Evolutionary conservation across 2,888 invertebrate genomes (phyloP).

Genomic region (Ctena decussata): DNA sequence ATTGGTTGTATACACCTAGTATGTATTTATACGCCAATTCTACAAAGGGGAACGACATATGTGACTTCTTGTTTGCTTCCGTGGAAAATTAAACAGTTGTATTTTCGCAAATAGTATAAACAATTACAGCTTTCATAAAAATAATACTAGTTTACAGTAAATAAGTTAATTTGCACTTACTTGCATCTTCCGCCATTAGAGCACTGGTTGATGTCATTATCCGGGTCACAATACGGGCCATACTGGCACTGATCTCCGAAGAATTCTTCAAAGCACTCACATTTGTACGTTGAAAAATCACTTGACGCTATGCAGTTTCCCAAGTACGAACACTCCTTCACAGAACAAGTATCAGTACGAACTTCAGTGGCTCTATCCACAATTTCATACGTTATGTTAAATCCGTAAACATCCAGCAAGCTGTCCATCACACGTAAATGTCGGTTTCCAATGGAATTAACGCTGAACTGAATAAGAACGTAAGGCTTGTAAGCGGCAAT

Average conservation of each 20-base stretch:
- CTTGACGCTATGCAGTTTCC: slow-evolving; percentile 93
- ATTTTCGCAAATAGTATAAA: no score
- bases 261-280: slow-evolving; percentile 93
- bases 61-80: no score
- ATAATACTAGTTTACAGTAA: no score
- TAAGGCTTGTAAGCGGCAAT: slow-evolving; percentile 90
- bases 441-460: slow-evolving; percentile 88
- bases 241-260: slow-evolving; percentile 93
- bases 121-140: no score
- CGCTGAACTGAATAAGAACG: slow-evolving; percentile 92
- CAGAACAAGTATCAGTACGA: slow-evolving; percentile 89
- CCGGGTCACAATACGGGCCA: slow-evolving; percentile 92
- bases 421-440: slow-evolving; percentile 94
- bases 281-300: slow-evolving; percentile 89
- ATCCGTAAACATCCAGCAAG: slow-evolving; percentile 95
- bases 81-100: no score
- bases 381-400: slow-evolving; percentile 97
- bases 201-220: slow-evolving; percentile 90
- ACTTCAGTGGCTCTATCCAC: slow-evolving; percentile 86
- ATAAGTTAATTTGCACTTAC: slow-evolving; percentile 88
- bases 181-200: slow-evolving; percentile 95
- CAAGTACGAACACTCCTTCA: slow-evolving; percentile 94
- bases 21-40: no score
- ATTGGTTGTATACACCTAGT: no score
- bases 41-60: no score